Conservation (phyloP, 2,797 vertebrate species). For the Lepilemur septentrionalis region DNA sequence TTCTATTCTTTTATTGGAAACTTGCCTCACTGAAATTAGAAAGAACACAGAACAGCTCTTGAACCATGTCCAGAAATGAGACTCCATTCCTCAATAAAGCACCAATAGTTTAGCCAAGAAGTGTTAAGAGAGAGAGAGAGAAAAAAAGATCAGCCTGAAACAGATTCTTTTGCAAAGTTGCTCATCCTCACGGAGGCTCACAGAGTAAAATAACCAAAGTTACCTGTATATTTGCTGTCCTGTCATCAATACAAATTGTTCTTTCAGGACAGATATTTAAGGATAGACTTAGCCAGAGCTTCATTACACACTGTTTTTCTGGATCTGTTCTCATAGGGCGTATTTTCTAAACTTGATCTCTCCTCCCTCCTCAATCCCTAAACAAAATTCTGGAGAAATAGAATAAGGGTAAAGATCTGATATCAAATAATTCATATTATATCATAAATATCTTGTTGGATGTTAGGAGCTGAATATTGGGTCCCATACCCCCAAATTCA, state of each 20-base stretch:
- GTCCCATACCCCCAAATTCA: not conserved
- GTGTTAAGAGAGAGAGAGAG: not conserved
- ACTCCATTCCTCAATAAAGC: not conserved
- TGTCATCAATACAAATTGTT: not conserved
- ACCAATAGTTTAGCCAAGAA: not conserved
- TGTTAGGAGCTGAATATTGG: not conserved
- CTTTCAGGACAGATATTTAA: not conserved
- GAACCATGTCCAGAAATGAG: not conserved
- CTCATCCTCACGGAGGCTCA: not conserved
- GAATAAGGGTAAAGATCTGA: not conserved
- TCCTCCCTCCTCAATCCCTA: not conserved
- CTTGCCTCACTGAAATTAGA: not conserved
- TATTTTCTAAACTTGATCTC: not conserved
- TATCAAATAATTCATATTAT: not conserved
- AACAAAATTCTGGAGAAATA: not conserved
- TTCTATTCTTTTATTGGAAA: not conserved
- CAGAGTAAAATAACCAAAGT: not conserved
- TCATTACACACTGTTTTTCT: not conserved
- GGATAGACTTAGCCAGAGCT: not conserved
- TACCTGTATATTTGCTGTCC: not conserved
- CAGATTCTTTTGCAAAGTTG: not conserved
- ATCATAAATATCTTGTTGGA: not conserved
- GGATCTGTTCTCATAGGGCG: not conserved
- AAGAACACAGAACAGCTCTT: slow-evolving; percentile 4
- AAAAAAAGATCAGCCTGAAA: not conserved